phyloP scores from a whole-genome alignment of 2,797 vertebrate species.

The Rhinogobio ventralis region DNA sequence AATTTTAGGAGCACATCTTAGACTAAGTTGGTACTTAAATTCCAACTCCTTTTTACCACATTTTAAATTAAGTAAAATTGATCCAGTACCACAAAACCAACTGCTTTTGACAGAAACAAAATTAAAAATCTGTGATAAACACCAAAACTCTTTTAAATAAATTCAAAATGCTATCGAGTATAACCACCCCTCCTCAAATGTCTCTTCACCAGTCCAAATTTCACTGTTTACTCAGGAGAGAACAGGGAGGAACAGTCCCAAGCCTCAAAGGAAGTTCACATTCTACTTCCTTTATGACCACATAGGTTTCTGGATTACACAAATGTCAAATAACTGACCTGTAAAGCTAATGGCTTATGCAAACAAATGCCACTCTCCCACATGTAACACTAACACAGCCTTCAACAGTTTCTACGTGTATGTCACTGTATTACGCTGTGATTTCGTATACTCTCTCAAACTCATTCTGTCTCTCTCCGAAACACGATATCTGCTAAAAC shows the following conservation, averaged over 20 bases:
- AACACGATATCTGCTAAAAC: slow-evolving; percentile 66
- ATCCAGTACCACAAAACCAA: not conserved
- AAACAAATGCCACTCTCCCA: slow-evolving; percentile 80
- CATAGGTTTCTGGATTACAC: slow-evolving; percentile 79
- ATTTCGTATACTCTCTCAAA: slow-evolving; percentile 34
- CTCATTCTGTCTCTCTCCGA: slow-evolving; percentile 20
- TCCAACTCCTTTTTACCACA: not conserved
- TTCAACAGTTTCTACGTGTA: slow-evolving; percentile 41
- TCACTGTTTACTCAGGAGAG: slow-evolving; percentile 39
- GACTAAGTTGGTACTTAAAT: not conserved
- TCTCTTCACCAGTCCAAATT: slow-evolving; percentile 40
- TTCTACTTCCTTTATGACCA: slow-evolving; percentile 66
- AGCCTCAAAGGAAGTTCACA: slow-evolving; percentile 50
- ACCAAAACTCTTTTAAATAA: slow-evolving; percentile 7
- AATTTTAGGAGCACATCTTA: not conserved
- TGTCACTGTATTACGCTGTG: slow-evolving; percentile 23
- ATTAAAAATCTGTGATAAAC: not conserved
- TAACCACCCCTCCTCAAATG: slow-evolving; percentile 19
- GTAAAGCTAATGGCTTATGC: slow-evolving; percentile 73
- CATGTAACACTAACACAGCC: slow-evolving; percentile 58
- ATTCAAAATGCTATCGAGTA: slow-evolving; percentile 23
- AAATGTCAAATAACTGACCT: slow-evolving; percentile 83
- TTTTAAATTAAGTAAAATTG: not conserved
- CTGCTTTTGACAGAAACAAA: slow-evolving; percentile 9
- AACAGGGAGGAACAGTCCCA: slow-evolving; percentile 32